Percentiles rank a stretch among this genome's conserved stretches.
phyloP scores from a whole-genome alignment of 2,797 vertebrate species.

The Pangasius mekongensis region DNA sequence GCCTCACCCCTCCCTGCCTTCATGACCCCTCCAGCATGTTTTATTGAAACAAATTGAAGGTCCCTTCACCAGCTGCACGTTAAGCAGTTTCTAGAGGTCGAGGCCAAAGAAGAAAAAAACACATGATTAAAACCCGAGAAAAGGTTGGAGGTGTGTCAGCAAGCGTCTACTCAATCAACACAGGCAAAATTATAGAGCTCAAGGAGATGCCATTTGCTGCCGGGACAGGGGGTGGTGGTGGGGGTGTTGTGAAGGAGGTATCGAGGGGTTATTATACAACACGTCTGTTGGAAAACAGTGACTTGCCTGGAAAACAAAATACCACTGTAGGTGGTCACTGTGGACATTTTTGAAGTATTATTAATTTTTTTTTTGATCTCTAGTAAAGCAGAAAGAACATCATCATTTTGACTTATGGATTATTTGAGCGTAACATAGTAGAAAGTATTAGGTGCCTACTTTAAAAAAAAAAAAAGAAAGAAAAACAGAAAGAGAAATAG shows the following conservation, averaged over 20 bases:
- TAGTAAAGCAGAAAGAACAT: not conserved
- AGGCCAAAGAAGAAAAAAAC: slow-evolving; percentile 53
- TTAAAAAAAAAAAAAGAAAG: not conserved
- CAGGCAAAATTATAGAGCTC: slow-evolving; percentile 69
- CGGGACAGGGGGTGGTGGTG: slow-evolving; percentile 47
- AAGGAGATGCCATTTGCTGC: slow-evolving; percentile 56
- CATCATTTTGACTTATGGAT: slow-evolving; percentile 17
- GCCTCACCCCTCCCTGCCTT: slow-evolving; percentile 18
- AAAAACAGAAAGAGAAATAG: not conserved
- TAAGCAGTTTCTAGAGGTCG: slow-evolving; percentile 62
- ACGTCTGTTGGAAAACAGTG: slow-evolving; percentile 11
- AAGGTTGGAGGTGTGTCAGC: slow-evolving; percentile 71
- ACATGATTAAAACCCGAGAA: slow-evolving; percentile 72
- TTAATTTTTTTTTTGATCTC: not conserved
- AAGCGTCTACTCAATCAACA: slow-evolving; percentile 74
- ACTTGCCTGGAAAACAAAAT: not conserved
- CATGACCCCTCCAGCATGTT: slow-evolving; percentile 54
- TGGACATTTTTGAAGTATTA: not conserved
- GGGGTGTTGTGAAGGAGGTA: not conserved
- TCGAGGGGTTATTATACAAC: slow-evolving; percentile 34
- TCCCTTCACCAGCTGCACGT: slow-evolving; percentile 66
- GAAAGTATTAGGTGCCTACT: slow-evolving; percentile 7
- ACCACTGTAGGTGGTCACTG: not conserved
- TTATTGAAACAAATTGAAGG: slow-evolving; percentile 72
- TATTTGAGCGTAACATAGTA: slow-evolving; percentile 14